Evolutionary conservation across 2,888 invertebrate species (phyloP).

Genomic region (Diachrysia chrysitis): DNA sequence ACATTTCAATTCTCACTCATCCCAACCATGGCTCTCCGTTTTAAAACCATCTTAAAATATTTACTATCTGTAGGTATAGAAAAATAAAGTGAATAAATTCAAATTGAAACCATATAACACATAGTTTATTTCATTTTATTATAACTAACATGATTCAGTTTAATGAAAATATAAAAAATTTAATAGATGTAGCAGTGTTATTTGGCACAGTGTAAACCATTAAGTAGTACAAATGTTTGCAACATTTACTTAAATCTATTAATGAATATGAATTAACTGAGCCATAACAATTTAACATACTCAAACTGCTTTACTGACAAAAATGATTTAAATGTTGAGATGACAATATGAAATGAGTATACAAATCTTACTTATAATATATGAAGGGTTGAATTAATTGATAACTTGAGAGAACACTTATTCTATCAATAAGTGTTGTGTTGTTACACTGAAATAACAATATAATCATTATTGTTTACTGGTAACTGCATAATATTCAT

Average conservation of each 20-base stretch:
- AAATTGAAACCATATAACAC: conserved; percentile 18
- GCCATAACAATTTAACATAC: conserved; percentile 51
- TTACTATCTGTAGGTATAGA: background rate
- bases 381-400: background rate
- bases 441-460: background rate
- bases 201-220: conserved; percentile 70
- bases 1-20: too few relatives aligned
- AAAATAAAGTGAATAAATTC: background rate
- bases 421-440: too few relatives aligned
- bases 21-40: too few relatives aligned
- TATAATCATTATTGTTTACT: background rate
- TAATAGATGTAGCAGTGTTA: conserved; percentile 57
- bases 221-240: conserved; percentile 45
- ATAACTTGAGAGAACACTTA: background rate
- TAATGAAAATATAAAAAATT: conserved; percentile 53
- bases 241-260: conserved; percentile 42
- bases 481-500: background rate
- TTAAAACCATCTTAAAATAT: background rate
- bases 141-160: conserved; percentile 59
- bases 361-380: background rate
- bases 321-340: background rate
- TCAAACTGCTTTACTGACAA: conserved; percentile 36
- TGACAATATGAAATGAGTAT: background rate
- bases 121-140: conserved; percentile 47
- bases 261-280: conserved; percentile 38